phyloP scores from a whole-genome alignment of 2,888 invertebrate genomes.

The Seira ritae region DNA sequence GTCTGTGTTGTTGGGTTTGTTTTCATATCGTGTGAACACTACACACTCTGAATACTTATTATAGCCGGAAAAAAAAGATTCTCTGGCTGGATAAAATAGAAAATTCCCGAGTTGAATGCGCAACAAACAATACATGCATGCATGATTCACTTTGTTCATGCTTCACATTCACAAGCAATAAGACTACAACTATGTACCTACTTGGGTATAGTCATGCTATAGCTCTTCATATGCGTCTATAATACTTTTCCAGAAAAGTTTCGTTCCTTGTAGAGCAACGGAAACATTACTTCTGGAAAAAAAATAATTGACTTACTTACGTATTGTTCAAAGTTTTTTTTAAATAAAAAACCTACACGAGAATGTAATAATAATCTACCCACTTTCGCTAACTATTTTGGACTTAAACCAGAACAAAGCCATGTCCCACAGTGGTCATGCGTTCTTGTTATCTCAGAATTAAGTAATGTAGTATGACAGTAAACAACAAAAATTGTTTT shows the following conservation, averaged over 20 bases:
- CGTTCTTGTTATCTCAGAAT: slow-evolving; percentile 5
- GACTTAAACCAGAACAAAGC: background rate
- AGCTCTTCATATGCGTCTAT: no score
- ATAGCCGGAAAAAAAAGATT: slow-evolving; percentile 9
- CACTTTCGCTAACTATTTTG: slow-evolving; percentile 7
- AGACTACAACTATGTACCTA: background rate
- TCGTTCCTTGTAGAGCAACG: background rate
- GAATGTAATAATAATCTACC: slow-evolving; percentile 1
- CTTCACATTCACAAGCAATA: background rate
- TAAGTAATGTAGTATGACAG: no score
- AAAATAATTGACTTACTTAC: slow-evolving; percentile 10
- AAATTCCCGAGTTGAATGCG: background rate
- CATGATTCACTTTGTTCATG: background rate
- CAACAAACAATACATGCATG: background rate
- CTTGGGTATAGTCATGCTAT: background rate
- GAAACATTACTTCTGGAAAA: slow-evolving; percentile 16
- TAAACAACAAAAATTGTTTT: background rate
- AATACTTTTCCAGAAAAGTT: no score
- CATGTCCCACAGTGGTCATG: slow-evolving; percentile 12
- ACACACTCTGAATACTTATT: slow-evolving; percentile 21
- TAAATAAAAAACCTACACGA: background rate
- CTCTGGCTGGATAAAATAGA: slow-evolving; percentile 7
- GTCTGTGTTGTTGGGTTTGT: background rate
- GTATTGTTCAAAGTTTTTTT: slow-evolving; percentile 26
- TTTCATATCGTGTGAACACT: slow-evolving; percentile 12